Evolutionary conservation across 2,797 vertebrate genomes (phyloP).

Genomic region (Protonibea diacanthus): DNA sequence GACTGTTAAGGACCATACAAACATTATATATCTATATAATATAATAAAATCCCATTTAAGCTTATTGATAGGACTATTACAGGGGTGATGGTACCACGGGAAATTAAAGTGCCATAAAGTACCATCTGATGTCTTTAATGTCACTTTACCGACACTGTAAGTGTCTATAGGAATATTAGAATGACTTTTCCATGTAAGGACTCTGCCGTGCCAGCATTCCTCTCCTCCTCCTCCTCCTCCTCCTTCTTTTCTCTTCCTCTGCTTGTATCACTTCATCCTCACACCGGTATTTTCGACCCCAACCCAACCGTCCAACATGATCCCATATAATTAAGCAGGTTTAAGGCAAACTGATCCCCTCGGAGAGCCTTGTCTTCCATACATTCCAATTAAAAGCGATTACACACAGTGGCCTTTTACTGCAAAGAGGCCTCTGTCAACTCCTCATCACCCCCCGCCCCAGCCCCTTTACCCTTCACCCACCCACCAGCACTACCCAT

Average conservation of each 20-base stretch:
- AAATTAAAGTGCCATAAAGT: slow-evolving; percentile 24
- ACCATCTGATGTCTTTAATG: slow-evolving; percentile 7
- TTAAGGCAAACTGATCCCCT: slow-evolving; percentile 78
- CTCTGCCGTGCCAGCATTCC: slow-evolving; percentile 37
- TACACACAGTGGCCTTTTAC: slow-evolving; percentile 76
- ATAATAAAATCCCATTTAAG: slow-evolving; percentile 25
- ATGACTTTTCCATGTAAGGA: slow-evolving; percentile 43
- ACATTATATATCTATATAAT: slow-evolving; percentile 27
- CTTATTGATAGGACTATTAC: slow-evolving; percentile 19
- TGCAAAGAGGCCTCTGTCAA: slow-evolving; percentile 74
- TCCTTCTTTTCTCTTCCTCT: slow-evolving; percentile 19
- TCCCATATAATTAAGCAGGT: slow-evolving; percentile 79
- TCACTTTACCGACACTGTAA: slow-evolving; percentile 11
- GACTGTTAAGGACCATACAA: slow-evolving; percentile 18
- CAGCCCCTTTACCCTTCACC: slow-evolving; percentile 22
- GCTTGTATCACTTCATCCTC: slow-evolving; percentile 48
- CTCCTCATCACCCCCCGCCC: slow-evolving; percentile 58
- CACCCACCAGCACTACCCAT: slow-evolving; percentile 58
- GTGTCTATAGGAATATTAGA: slow-evolving; percentile 26
- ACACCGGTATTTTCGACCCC: slow-evolving; percentile 48
- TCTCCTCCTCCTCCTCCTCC: slow-evolving; percentile 12
- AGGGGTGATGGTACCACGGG: slow-evolving; percentile 6
- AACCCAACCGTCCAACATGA: slow-evolving; percentile 71
- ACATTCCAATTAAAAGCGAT: slow-evolving; percentile 81
- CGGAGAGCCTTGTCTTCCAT: slow-evolving; percentile 73